Base-by-base conservation (phyloP, 1,140 invertebrate species). In the Ceratitis capitata region DNA sequence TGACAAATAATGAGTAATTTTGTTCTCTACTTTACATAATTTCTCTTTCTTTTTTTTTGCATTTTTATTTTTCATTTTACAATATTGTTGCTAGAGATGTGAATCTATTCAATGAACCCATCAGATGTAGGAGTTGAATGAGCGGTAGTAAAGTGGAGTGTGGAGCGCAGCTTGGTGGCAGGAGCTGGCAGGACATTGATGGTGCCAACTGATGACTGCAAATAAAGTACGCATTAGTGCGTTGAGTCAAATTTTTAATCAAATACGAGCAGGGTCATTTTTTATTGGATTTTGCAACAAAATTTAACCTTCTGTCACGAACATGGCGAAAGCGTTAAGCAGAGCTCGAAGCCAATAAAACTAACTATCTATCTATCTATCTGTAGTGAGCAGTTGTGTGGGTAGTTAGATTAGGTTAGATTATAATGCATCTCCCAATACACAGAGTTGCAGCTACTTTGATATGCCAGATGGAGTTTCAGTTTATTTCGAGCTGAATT, bases 1-100 rank as follows among this genome's bases (percentile, higher is more conserved):
- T 78, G 35, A 39, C 69, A 78, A 78, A 78, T 78, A 78, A 78
- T 78, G 69, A 78, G 42, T 45, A 78, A 45, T 78, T 78, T 78
- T 7, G 9, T 10, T 10, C 12, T 56, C 5, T 3, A 47, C 14
- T 47, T 47, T 1, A 9, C 9, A 12, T 32, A 29, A 1, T 61
- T 61, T 6, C 1, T 47, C 0, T 47, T 58, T 12, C 7, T 56
- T n/a, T 35, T 69, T 69, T 69, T 39, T 3, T 64, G 0, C 0
- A 56, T 47, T 45, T 42, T 1, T n/a, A n/a, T n/a, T 45, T 42
- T 69, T 39, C 14, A 39, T 39, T 69, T 69, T 23, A 23, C 19
- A 45, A 26, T 45, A 23, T 39, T 23, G 69, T 45, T 45, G 69
- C n/a, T 12, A 7, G 61, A 69, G 61, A 19, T n/a, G n/a, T n/a